Conservation (phyloP, 2,888 invertebrate species). For the Andrena bicolor region DNA sequence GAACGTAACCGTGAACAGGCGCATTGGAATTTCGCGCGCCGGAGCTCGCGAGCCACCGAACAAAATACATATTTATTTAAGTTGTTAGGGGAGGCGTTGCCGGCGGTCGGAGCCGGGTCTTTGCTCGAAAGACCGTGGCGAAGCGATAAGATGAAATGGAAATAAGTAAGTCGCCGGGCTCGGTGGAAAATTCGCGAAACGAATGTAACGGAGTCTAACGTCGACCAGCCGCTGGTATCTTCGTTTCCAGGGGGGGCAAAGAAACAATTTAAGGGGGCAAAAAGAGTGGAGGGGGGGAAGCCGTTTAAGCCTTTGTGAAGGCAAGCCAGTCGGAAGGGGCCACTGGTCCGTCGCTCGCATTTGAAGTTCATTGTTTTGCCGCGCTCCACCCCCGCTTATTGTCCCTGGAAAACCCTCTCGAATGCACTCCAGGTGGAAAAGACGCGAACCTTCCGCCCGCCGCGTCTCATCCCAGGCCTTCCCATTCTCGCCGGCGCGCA, state of each 20-base stretch:
- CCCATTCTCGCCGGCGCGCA: slow-evolving; percentile 10
- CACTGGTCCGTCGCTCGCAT: slow-evolving; percentile 55
- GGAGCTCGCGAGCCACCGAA: neutral
- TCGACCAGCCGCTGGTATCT: slow-evolving; percentile 34
- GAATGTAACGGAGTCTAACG: slow-evolving; percentile 24
- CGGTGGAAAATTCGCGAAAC: slow-evolving; percentile 26
- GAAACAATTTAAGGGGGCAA: slow-evolving; percentile 50
- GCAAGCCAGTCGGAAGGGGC: slow-evolving; percentile 33
- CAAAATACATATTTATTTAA: slow-evolving; percentile 13
- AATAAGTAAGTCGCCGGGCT: slow-evolving; percentile 9
- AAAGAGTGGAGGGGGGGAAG: slow-evolving; percentile 50
- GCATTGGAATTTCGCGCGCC: neutral
- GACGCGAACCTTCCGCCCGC: slow-evolving; percentile 40
- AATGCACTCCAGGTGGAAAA: slow-evolving; percentile 55
- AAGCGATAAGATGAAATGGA: slow-evolving; percentile 37
- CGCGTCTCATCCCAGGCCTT: neutral
- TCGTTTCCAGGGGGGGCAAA: slow-evolving; percentile 37
- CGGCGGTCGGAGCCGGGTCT: neutral
- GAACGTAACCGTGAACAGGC: neutral
- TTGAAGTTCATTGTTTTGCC: slow-evolving; percentile 65
- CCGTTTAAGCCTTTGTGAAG: slow-evolving; percentile 58
- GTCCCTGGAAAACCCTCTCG: slow-evolving; percentile 52
- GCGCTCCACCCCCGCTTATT: slow-evolving; percentile 59
- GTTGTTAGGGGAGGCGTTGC: neutral
- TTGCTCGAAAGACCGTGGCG: neutral